Conservation (phyloP, 1,140 invertebrate species). For the Pollicipes pollicipes region DNA sequence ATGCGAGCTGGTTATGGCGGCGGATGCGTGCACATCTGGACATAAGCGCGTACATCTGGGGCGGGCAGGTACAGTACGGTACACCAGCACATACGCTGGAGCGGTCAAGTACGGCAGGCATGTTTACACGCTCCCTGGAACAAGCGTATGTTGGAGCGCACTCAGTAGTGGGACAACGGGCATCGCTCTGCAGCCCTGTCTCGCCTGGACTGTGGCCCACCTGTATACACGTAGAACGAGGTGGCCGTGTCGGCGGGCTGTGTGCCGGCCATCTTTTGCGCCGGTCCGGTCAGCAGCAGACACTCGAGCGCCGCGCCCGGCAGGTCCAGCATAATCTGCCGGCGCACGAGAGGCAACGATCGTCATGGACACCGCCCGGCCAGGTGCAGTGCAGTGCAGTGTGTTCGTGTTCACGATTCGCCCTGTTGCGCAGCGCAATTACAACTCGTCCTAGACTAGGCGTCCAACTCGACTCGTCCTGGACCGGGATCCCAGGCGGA, state of each 20-base stretch:
- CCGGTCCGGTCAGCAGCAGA: slow-evolving; percentile 62
- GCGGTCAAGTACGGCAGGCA: background rate
- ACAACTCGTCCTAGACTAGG: slow-evolving; percentile 7
- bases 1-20: too few relatives aligned
- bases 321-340: slow-evolving; percentile 38
- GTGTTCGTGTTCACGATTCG: too few relatives aligned
- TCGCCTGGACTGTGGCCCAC: slow-evolving; percentile 26
- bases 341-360: slow-evolving; percentile 8
- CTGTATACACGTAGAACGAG: slow-evolving; percentile 52
- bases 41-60: too few relatives aligned
- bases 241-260: slow-evolving; percentile 36
- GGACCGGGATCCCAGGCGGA: too few relatives aligned
- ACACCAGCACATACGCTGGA: too few relatives aligned
- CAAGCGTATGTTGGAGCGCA: too few relatives aligned
- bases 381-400: background rate
- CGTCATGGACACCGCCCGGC: background rate
- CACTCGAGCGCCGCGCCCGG: slow-evolving; percentile 46
- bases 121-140: background rate
- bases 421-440: too few relatives aligned
- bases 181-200: too few relatives aligned
- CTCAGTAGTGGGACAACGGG: too few relatives aligned
- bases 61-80: too few relatives aligned
- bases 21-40: too few relatives aligned
- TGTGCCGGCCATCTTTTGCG: slow-evolving; percentile 72
- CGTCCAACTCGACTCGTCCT: background rate